Evolutionary conservation across 2,888 invertebrate species (phyloP), one percentile per base, ranked within the genome.

Genomic region (Nomada ruficornis): DNA sequence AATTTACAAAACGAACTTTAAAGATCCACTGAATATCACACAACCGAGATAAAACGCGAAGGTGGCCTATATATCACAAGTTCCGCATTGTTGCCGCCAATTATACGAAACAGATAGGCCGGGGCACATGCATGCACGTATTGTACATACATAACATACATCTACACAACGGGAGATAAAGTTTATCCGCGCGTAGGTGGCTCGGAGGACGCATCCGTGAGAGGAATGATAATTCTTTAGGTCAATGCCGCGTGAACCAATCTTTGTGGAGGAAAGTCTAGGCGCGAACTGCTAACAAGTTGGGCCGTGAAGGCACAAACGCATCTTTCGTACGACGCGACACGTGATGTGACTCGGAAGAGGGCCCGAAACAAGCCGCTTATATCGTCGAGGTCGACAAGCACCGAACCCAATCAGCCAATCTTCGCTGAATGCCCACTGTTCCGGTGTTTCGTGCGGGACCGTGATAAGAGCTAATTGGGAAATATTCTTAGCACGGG

Each of bases 211-310:
- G 75, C 54, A 11, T 55, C 50, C 55, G 71, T 68, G 54, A 54
- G 65, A 60, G 44, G 65, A 50, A 50, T 55, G 82, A 71, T 76
- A 76, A 71, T 50, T 75, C 23, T 20, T 64, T 71, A 26, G 82
- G 76, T 82, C 82, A 82, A 82, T 82, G 76, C 67, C 82, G 54
- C 11, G 55, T 15, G 47, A 47, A 13, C 13, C 60, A 65, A 59
- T 42, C 60, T 69, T 72, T 54, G 62, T 60, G 29, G 62, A 42
- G 59, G 77, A 71, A 74, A 82, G 82, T 52, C 65, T 67, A 60
- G n/a, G 5, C 60, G 65, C 47, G 44, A 36, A 76, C 70, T 54
- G 64, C 13, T 50, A 11, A 15, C 13, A 47, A 10, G 36, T 29
- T 20, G 18, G 3, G 11, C 15, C 44, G 5, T 26, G 50, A 42